Base-by-base conservation (phyloP, 1,140 invertebrate genomes). In the Gonioctena quinquepunctata region DNA sequence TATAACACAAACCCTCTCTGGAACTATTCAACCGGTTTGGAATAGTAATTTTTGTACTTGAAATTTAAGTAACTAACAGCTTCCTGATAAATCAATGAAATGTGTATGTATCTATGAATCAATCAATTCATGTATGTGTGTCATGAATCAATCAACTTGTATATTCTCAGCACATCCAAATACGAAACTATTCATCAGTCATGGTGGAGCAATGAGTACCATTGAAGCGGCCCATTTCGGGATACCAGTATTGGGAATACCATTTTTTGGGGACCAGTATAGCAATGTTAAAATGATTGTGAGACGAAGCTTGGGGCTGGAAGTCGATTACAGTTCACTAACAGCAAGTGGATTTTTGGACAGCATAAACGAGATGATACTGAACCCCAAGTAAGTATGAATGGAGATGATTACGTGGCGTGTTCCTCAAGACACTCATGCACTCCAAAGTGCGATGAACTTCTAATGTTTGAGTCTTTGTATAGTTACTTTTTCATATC, bases 171-270 rank as follows among this genome's bases (percentile, higher is more conserved):
- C 73, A 2, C 79, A 80, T 73, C 76, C 75, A 4, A 79, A 80
- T 67, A 8, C 76, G 21, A 76, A 69, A 65, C 33, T 74, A 5
- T 79, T 80, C 63, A 77, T 80, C 33, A 72, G 74, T 8, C 79
- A 80, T 63, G 71, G 75, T n/a, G 79, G 79, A 8, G 26, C 73
- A 18, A 56, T 76, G 27, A 80, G 77, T 63, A 76, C 74, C 7
- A 71, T 70, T 2, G 88, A 89, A 76, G 82, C 85, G 0, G 76
- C 86, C 0, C 83, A 85, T 64, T 76, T 82, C 69, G 86, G 83
- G 13, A 83, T 87, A 3, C 88, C 88, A 6, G 72, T 89, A 7
- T 62, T 89, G 2, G 79, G 76, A n/a, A 80, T 84, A 16, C 83
- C 83, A 19, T 73, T 84, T 50, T 82, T 76, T 68, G 71, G 56